Conservation (phyloP, 2,797 vertebrate genomes). For the Acomys russatus region DNA sequence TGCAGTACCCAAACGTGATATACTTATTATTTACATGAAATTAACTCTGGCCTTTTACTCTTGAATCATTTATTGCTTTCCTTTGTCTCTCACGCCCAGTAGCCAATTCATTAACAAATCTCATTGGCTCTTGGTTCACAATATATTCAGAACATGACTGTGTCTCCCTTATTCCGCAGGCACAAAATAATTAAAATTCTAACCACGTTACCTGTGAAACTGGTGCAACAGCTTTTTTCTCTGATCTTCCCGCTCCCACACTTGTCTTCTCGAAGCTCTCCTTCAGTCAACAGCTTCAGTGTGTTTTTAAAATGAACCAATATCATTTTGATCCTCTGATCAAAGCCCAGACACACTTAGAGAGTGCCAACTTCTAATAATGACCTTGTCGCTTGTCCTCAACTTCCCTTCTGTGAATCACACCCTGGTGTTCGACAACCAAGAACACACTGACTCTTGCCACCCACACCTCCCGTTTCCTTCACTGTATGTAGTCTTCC, state of each 20-base stretch:
- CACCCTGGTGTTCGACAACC: not conserved
- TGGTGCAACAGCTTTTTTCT: not conserved
- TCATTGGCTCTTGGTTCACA: not conserved
- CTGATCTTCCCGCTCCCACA: not conserved
- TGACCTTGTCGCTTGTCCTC: not conserved
- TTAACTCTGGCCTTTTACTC: not conserved
- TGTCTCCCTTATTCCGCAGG: not conserved
- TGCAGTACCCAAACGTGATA: not conserved
- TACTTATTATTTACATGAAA: conserved; percentile 3
- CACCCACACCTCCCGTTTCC: not conserved
- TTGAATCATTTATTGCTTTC: not conserved
- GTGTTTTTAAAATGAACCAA: not conserved
- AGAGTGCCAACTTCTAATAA: not conserved
- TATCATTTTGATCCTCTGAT: not conserved
- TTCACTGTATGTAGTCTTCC: not conserved
- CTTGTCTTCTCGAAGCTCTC: not conserved
- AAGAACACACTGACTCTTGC: not conserved
- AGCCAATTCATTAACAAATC: not conserved
- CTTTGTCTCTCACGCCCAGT: not conserved
- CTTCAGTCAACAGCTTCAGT: not conserved
- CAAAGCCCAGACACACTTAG: not conserved
- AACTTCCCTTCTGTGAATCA: not conserved
- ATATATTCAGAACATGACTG: not conserved
- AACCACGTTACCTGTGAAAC: not conserved
- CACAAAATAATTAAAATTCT: not conserved